Evolutionary conservation across 2,797 vertebrate species (phyloP).

Genomic region (Spinus olivaceus): DNA sequence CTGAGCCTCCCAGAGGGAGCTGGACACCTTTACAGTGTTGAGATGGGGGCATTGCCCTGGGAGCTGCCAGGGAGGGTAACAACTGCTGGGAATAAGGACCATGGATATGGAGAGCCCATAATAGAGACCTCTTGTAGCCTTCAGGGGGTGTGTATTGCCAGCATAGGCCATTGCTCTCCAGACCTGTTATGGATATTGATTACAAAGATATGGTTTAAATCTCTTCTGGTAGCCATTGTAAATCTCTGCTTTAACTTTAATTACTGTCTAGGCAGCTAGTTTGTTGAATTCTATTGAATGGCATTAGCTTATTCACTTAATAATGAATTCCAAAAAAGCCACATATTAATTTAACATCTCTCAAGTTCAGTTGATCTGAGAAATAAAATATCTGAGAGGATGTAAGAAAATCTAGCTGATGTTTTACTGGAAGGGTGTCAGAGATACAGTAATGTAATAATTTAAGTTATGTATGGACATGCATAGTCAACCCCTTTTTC

Average conservation of each 20-base stretch:
- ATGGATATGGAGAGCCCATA: background rate
- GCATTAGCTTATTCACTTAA: background rate
- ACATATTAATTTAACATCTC: background rate
- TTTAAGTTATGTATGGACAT: background rate
- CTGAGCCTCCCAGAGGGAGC: background rate
- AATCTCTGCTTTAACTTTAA: background rate
- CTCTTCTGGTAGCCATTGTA: background rate
- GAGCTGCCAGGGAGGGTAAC: background rate
- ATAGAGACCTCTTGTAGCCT: background rate
- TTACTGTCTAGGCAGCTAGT: background rate
- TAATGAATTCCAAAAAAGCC: background rate
- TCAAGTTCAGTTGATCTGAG: background rate
- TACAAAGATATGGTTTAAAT: background rate
- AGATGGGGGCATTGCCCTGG: background rate
- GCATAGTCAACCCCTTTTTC: background rate
- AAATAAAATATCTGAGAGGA: background rate
- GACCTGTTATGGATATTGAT: background rate
- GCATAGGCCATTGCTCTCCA: background rate
- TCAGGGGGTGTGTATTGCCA: background rate
- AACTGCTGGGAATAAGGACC: background rate
- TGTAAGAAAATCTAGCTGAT: background rate
- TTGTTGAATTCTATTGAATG: background rate
- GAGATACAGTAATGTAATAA: background rate
- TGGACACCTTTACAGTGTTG: background rate
- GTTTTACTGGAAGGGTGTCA: background rate